Evolutionary conservation across 2,113 vertebrate genomes (phyloP).

Genomic region (Ceratotherium simum): DNA sequence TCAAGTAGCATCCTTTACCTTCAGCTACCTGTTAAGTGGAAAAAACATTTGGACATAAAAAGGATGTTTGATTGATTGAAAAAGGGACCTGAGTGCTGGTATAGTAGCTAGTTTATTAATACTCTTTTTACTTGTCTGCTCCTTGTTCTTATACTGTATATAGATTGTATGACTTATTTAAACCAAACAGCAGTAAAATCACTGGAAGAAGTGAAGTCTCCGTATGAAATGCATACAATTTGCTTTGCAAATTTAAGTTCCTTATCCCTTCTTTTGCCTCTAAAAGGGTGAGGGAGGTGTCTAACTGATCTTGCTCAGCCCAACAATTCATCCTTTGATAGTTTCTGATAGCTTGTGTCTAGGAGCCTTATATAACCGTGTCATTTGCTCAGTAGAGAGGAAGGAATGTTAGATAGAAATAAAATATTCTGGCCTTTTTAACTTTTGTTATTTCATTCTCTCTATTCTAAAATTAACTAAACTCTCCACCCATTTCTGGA

Average conservation of each 20-base stretch:
- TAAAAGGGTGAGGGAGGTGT: neutral
- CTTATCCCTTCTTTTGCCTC: slow-evolving; percentile 15
- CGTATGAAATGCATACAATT: neutral
- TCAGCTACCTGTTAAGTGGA: neutral
- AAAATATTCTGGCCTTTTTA: slow-evolving; percentile 48
- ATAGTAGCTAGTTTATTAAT: neutral
- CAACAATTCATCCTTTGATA: slow-evolving; percentile 37
- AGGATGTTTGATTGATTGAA: neutral
- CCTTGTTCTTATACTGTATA: neutral
- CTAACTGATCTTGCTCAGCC: neutral
- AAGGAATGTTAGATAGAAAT: slow-evolving; percentile 36
- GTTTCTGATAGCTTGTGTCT: neutral
- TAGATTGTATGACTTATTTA: neutral
- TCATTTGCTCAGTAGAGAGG: slow-evolving; percentile 38
- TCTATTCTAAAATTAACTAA: slow-evolving; percentile 45
- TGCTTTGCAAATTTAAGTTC: slow-evolving; percentile 47
- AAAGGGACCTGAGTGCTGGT: neutral
- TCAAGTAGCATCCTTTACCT: slow-evolving; percentile 22
- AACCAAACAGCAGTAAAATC: slow-evolving; percentile 4
- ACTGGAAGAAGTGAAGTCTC: slow-evolving; percentile 13
- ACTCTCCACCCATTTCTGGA: neutral
- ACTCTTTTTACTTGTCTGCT: slow-evolving; percentile 12
- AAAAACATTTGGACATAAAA: neutral
- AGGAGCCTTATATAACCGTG: slow-evolving; percentile 7
- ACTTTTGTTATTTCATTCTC: slow-evolving; percentile 32